phyloP scores from a whole-genome alignment of 2,888 invertebrate species.

The Dicranocentrus wangi region DNA sequence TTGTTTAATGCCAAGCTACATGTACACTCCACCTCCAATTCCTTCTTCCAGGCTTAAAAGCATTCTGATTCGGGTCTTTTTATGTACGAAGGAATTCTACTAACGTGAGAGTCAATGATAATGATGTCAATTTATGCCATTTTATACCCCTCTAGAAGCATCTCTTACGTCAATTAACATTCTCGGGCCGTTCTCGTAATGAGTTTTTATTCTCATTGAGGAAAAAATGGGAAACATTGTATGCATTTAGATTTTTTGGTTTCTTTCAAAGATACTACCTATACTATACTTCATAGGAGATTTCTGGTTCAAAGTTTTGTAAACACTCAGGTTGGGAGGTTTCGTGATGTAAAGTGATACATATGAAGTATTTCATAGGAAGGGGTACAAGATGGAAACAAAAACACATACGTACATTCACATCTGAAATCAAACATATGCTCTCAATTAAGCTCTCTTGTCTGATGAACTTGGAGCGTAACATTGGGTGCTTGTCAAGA shows the following conservation, averaged over 20 bases:
- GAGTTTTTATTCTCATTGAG: constrained; percentile 10
- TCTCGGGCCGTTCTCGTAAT: constrained; percentile 6
- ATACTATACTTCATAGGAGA: no score
- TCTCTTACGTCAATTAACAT: constrained; percentile 7
- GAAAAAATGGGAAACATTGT: neutral
- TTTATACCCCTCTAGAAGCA: neutral
- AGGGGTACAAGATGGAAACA: constrained; percentile 5
- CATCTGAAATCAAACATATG: constrained; percentile 53
- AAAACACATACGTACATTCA: neutral
- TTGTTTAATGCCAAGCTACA: no score
- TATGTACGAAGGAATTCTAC: neutral
- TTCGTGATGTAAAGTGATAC: neutral
- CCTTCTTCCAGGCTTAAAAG: neutral
- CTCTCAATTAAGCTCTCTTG: constrained; percentile 38
- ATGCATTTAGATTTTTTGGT: neutral
- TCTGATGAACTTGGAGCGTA: constrained; percentile 38
- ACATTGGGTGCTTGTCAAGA: constrained; percentile 50
- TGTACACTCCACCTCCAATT: no score
- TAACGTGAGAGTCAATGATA: neutral
- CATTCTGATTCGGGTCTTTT: neutral
- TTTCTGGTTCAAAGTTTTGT: no score
- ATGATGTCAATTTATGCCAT: constrained; percentile 15
- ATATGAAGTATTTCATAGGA: neutral
- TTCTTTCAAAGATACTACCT: no score
- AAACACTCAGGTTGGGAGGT: no score